These are phyloP conservation scores for Pasiphila rectangulata DNA, from an alignment of 2,888 invertebrate species.

Conservation along the genomic window DNA sequence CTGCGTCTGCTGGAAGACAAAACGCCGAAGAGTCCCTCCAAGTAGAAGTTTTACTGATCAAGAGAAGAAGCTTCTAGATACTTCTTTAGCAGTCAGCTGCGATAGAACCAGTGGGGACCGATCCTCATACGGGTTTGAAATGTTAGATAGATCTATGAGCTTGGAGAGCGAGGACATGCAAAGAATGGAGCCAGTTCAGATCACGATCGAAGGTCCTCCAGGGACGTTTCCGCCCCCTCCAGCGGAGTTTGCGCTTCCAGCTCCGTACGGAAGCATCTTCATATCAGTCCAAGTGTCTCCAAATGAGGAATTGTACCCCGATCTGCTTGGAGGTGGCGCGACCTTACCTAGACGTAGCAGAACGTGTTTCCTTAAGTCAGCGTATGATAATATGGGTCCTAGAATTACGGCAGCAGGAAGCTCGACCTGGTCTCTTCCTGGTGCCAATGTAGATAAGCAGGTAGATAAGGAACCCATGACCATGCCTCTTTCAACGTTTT, in stretches of 20 bases:
- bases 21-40: constrained; percentile 86
- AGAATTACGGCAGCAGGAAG: constrained; percentile 93
- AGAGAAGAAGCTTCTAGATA: constrained; percentile 91
- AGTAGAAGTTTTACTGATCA: constrained; percentile 90
- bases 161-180: constrained; percentile 73
- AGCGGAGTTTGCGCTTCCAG: constrained; percentile 73
- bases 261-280: constrained; percentile 87
- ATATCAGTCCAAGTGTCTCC: constrained; percentile 91
- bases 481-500: constrained; percentile 65
- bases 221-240: constrained; percentile 71
- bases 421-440: constrained; percentile 91
- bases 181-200: constrained; percentile 82
- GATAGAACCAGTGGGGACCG: constrained; percentile 84
- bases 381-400: constrained; percentile 95
- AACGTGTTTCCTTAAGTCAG: constrained; percentile 81
- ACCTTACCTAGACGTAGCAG: constrained; percentile 76
- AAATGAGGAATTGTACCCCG: constrained; percentile 86
- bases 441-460: constrained; percentile 57
- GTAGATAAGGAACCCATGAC: constrained; percentile 47
- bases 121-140: constrained; percentile 75
- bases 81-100: constrained; percentile 84
- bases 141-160: constrained; percentile 76
- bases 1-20: constrained; percentile 82
- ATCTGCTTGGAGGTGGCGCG: constrained; percentile 82
- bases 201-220: constrained; percentile 79